These are phyloP conservation scores for Lanistes nyassanus DNA, from an alignment of 1,140 invertebrate genomes.

Conservation along the genomic window DNA sequence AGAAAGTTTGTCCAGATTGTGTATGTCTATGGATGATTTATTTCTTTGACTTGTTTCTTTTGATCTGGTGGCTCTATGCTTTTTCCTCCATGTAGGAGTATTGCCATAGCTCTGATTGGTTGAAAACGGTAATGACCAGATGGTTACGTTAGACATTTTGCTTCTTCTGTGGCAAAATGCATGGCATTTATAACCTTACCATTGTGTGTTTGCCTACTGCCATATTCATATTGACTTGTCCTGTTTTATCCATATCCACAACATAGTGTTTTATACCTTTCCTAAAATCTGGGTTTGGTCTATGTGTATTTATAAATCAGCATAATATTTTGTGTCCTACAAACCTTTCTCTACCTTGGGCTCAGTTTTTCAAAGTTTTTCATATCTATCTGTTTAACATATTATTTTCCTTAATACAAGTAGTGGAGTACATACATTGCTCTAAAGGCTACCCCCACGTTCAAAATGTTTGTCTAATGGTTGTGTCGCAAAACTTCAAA, in stretches of 20 bases:
- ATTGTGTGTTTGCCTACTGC: not conserved
- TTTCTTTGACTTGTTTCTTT: not conserved
- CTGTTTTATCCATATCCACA: constrained; percentile 6
- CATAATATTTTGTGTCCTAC: too few species aligned
- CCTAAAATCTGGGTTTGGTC: not conserved
- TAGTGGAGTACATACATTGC: too few species aligned
- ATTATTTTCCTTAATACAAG: too few species aligned
- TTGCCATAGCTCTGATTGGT: constrained; percentile 32
- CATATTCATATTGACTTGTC: not conserved
- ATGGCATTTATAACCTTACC: not conserved
- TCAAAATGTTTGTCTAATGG: too few species aligned
- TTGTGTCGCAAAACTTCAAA: too few species aligned
- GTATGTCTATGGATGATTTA: not conserved
- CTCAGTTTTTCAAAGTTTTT: too few species aligned
- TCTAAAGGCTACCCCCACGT: too few species aligned
- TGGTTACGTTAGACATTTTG: not conserved
- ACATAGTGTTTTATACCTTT: not conserved
- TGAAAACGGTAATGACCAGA: constrained; percentile 31
- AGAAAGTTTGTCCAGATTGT: not conserved
- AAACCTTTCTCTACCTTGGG: too few species aligned
- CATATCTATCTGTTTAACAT: too few species aligned
- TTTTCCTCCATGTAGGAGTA: constrained; percentile 29
- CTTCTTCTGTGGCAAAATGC: constrained; percentile 5
- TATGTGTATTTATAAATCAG: not conserved
- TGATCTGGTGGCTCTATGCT: not conserved